These are phyloP conservation scores for Sternarchorhynchus goeldii DNA, from an alignment of 2,797 vertebrate genomes.

Conservation along the genomic window DNA sequence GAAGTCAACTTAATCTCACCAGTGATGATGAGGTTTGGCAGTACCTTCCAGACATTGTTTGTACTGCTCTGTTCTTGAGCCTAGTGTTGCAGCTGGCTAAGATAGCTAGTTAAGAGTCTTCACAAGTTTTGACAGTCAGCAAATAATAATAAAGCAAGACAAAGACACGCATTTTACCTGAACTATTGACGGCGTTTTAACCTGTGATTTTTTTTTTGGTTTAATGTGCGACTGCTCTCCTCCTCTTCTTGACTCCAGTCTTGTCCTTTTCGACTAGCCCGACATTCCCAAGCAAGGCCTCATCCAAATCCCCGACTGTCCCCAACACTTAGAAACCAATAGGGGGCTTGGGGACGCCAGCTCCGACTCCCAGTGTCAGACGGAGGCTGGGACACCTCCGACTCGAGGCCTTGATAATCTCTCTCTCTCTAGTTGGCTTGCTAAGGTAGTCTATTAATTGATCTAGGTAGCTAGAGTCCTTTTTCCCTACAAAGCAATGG, in stretches of 20 bases:
- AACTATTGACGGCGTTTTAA: constrained; percentile 6
- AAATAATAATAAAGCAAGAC: constrained; percentile 1
- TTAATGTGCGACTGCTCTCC: constrained; percentile 52
- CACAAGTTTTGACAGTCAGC: constrained; percentile 10
- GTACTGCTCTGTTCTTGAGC: background rate
- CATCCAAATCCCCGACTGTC: constrained; percentile 73
- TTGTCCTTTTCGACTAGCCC: constrained; percentile 67
- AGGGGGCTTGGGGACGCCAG: constrained; percentile 32
- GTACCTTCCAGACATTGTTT: constrained; percentile 18
- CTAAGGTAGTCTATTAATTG: constrained; percentile 46
- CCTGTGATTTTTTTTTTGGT: constrained; percentile 30
- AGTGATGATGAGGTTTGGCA: constrained; percentile 31
- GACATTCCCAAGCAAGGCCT: constrained; percentile 79
- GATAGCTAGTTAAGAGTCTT: constrained; percentile 2
- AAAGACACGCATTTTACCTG: constrained; percentile 43
- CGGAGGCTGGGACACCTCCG: constrained; percentile 64
- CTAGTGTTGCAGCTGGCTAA: background rate
- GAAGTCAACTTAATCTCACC: background rate
- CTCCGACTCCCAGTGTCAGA: constrained; percentile 42
- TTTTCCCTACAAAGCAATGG: constrained; percentile 64
- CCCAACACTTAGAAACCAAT: constrained; percentile 57
- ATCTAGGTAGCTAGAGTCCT: constrained; percentile 57
- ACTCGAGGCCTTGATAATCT: constrained; percentile 70
- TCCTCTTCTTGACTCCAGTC: constrained; percentile 63
- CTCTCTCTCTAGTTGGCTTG: constrained; percentile 69